These are phyloP conservation scores for Eupelmus urozonus DNA, from an alignment of 2,888 invertebrate genomes.

Conservation along the genomic window DNA sequence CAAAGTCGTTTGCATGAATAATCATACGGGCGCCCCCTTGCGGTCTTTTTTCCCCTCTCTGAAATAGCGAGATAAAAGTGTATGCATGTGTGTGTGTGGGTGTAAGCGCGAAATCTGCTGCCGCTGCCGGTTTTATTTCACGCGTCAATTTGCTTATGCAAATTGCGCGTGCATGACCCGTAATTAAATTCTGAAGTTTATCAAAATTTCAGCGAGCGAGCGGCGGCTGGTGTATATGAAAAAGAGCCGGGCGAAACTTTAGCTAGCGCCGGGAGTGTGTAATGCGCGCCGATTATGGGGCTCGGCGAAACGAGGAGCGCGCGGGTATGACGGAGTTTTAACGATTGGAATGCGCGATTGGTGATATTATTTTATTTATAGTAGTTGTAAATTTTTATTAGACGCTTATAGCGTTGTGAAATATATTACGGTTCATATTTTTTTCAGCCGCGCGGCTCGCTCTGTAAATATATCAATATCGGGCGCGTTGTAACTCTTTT, in stretches of 20 bases:
- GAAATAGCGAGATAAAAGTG: background rate
- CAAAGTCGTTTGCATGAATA: constrained; percentile 57
- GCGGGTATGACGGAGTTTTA: too few species aligned
- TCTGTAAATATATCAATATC: too few species aligned
- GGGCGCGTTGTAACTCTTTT: too few species aligned
- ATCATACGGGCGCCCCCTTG: constrained; percentile 8
- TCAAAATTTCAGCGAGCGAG: constrained; percentile 12
- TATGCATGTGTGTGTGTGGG: background rate
- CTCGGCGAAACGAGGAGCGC: too few species aligned
- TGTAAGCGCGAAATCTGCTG: constrained; percentile 23
- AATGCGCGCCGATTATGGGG: too few species aligned
- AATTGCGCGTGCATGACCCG: constrained; percentile 36
- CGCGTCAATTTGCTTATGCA: constrained; percentile 51
- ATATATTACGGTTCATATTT: too few species aligned
- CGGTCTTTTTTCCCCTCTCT: background rate
- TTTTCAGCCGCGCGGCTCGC: too few species aligned
- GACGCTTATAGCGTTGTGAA: too few species aligned
- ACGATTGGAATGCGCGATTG: too few species aligned
- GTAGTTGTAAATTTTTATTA: too few species aligned
- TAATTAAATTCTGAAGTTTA: constrained; percentile 53
- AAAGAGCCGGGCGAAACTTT: background rate
- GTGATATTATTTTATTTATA: too few species aligned
- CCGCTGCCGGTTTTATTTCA: constrained; percentile 42
- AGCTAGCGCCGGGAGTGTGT: too few species aligned
- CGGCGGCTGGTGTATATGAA: background rate